These are phyloP conservation scores for Chunga burmeisteri DNA, from an alignment of 2,113 vertebrate genomes.

Conservation along the genomic window DNA sequence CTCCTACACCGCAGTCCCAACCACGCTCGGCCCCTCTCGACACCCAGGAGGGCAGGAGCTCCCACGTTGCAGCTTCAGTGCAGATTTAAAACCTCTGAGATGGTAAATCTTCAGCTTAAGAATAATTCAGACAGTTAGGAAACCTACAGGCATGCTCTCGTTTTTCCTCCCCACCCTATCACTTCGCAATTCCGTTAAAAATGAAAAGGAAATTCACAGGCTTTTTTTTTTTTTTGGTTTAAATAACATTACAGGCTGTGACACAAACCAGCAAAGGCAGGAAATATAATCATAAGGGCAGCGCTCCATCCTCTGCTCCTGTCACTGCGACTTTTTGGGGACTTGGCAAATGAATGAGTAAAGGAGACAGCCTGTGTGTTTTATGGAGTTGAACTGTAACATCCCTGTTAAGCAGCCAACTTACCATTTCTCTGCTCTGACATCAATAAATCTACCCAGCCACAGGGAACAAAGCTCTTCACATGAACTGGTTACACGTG, in stretches of 20 bases:
- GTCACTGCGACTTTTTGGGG: constrained; percentile 30
- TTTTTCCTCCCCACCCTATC: constrained; percentile 24
- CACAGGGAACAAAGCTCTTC: neutral
- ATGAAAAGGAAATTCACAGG: constrained; percentile 26
- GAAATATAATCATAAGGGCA: constrained; percentile 39
- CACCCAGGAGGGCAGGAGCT: neutral
- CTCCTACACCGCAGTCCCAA: neutral
- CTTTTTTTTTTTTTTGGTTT: neutral
- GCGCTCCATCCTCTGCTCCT: constrained; percentile 45
- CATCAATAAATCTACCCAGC: constrained; percentile 33
- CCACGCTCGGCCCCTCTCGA: accelerated
- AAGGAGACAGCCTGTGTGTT: constrained; percentile 37
- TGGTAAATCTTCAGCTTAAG: neutral
- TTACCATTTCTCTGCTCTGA: neutral
- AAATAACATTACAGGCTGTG: constrained; percentile 25
- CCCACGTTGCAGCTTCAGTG: accelerated
- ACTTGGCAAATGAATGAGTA: constrained; percentile 27
- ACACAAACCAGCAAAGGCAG: constrained; percentile 48
- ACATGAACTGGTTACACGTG: neutral
- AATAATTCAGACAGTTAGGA: neutral
- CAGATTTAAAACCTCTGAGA: neutral
- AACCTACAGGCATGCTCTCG: neutral
- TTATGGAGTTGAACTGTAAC: constrained; percentile 61
- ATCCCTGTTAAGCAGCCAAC: constrained; percentile 60
- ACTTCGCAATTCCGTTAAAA: constrained; percentile 2